These are phyloP conservation scores for Drosophila ezoana DNA, from an alignment of 2,888 invertebrate species.

Conservation along the genomic window DNA sequence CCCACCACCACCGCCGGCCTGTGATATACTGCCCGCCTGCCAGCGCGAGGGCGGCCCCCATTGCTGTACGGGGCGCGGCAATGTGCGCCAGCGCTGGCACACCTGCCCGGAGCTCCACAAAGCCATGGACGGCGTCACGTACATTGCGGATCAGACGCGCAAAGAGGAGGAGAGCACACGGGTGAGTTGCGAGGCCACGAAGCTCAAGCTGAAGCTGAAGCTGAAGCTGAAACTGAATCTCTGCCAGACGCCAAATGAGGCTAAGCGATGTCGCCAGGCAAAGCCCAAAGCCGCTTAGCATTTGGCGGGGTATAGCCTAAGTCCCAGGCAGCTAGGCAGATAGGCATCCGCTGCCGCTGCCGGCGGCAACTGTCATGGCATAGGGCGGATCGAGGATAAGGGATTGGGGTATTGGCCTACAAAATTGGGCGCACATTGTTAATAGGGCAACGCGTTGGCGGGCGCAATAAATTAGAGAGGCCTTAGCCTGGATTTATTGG, in stretches of 20 bases:
- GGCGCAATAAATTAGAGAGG: conserved; percentile 70
- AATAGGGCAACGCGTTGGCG: conserved; percentile 50
- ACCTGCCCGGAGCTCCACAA: conserved; percentile 96
- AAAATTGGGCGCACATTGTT: conserved; percentile 46
- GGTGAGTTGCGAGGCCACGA: conserved; percentile 86
- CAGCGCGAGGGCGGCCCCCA: conserved; percentile 85
- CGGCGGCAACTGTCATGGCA: conserved; percentile 6
- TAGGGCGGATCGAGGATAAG: neutral
- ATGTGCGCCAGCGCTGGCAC: conserved; percentile 91
- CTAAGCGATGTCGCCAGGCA: conserved; percentile 42
- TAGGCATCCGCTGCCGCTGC: neutral
- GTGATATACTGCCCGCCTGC: conserved; percentile 77
- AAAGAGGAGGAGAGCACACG: conserved; percentile 96
- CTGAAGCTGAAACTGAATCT: neutral
- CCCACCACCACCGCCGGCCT: conserved; percentile 77
- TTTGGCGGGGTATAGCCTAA: conserved; percentile 55
- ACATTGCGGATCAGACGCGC: conserved; percentile 96
- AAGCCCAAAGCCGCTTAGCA: conserved; percentile 65
- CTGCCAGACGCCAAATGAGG: conserved; percentile 33
- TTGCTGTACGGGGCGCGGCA: conserved; percentile 86
- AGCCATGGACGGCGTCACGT: conserved; percentile 96
- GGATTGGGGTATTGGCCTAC: conserved; percentile 13
- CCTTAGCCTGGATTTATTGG: conserved; percentile 66
- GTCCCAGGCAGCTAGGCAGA: conserved; percentile 21
- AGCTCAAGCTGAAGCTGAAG: neutral